A percentile compares a stretch with the other conserved stretches of the same genome.
phyloP scores from a whole-genome alignment of 2,888 invertebrate species.

The Lasioglossum vierecki region DNA sequence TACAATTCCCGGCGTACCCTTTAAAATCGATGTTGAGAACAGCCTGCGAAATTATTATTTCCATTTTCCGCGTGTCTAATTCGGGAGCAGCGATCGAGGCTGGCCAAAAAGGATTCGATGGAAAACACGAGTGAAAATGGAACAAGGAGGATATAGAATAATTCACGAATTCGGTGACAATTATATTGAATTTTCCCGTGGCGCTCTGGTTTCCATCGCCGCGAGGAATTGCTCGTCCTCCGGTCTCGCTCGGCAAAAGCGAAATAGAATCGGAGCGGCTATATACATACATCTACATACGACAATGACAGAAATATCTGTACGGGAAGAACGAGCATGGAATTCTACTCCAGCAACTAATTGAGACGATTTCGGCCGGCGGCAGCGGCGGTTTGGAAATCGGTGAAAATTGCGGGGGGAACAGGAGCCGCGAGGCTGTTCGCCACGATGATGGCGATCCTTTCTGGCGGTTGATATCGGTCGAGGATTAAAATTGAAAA shows the following conservation, averaged over 20 bases:
- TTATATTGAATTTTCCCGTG: conserved; percentile 8
- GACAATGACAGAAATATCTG: neutral
- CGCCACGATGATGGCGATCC: conserved; percentile 2
- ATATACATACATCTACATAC: neutral
- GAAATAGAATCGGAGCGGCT: neutral
- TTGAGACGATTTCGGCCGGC: conserved; percentile 35
- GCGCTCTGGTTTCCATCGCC: neutral
- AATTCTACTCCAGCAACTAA: conserved; percentile 26
- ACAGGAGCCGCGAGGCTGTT: neutral
- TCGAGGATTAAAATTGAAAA: conserved; percentile 56
- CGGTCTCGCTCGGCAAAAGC: neutral
- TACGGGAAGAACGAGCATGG: neutral
- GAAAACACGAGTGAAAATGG: neutral
- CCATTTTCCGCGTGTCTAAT: neutral
- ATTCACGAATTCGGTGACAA: neutral
- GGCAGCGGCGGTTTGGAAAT: conserved; percentile 17
- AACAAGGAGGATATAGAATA: neutral
- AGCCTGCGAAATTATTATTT: neutral
- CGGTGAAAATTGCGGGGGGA: neutral
- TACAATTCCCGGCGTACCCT: too few species aligned
- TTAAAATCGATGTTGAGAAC: neutral
- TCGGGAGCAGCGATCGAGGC: neutral
- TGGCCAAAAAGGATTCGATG: neutral
- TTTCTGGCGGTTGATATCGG: conserved; percentile 29
- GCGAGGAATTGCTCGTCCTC: neutral